phyloP scores from a whole-genome alignment of 2,797 vertebrate genomes.

The Brachymystax lenok region DNA sequence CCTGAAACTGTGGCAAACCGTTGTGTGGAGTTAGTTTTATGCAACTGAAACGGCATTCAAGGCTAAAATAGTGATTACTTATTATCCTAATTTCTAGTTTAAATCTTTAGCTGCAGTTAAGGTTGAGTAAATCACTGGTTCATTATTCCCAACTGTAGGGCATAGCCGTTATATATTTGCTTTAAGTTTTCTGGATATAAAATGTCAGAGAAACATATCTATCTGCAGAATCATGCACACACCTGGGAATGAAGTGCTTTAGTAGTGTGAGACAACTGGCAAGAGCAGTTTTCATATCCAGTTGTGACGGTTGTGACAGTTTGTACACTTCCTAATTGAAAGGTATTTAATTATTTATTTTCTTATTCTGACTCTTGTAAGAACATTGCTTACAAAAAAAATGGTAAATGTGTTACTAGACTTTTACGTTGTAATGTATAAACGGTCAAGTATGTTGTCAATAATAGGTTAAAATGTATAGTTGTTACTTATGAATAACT shows the following conservation, averaged over 20 bases:
- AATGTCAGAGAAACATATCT: background rate
- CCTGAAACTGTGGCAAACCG: conserved; percentile 36
- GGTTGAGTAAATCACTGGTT: conserved; percentile 22
- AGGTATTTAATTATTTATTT: conserved; percentile 71
- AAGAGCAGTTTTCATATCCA: background rate
- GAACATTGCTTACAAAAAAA: conserved; percentile 31
- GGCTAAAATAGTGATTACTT: conserved; percentile 55
- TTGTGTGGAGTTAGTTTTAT: conserved; percentile 61
- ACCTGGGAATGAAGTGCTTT: conserved; percentile 26
- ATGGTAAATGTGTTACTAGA: conserved; percentile 47
- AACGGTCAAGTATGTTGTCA: conserved; percentile 23
- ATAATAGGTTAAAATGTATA: conserved; percentile 35
- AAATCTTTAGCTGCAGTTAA: too few relatives aligned
- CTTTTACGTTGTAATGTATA: conserved; percentile 21
- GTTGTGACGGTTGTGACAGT: conserved; percentile 17
- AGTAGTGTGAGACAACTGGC: conserved; percentile 15
- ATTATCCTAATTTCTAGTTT: conserved; percentile 34
- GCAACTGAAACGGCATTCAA: conserved; percentile 62
- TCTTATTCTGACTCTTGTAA: conserved; percentile 67
- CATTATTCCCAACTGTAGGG: conserved; percentile 29
- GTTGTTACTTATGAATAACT: conserved; percentile 43
- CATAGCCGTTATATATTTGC: conserved; percentile 50
- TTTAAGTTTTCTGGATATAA: conserved; percentile 44
- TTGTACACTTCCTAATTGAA: background rate
- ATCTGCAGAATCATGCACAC: conserved; percentile 16